Evolutionary conservation across 2,888 invertebrate genomes (phyloP).

Genomic region (Machimus atricapillus): DNA sequence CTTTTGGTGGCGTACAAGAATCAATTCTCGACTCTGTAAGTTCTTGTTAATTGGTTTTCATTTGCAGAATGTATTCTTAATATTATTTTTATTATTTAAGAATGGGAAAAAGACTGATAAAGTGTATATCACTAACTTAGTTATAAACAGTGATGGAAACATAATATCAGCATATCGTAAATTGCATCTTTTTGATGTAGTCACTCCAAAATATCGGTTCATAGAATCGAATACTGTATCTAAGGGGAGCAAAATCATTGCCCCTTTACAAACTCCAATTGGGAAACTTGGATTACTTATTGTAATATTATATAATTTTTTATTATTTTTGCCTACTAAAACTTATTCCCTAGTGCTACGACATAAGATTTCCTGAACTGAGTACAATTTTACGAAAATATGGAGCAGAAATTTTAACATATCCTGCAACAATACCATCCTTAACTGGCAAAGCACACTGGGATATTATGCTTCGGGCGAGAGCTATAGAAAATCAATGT

Average conservation of each 20-base stretch:
- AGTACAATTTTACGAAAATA: conserved; percentile 75
- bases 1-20: conserved; percentile 93
- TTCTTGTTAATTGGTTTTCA: background rate
- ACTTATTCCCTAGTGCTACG: conserved; percentile 72
- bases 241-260: conserved; percentile 73
- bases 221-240: conserved; percentile 84
- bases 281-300: conserved; percentile 83
- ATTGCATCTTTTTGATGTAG: conserved; percentile 91
- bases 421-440: conserved; percentile 93
- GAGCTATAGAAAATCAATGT: conserved; percentile 96
- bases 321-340: background rate
- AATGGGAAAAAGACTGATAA: conserved; percentile 64
- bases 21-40: conserved; percentile 55
- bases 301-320: background rate
- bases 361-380: conserved; percentile 91
- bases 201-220: conserved; percentile 80
- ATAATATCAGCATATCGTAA: conserved; percentile 84
- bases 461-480: conserved; percentile 84
- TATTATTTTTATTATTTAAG: background rate
- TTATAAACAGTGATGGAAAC: conserved; percentile 80
- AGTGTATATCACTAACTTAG: conserved; percentile 82
- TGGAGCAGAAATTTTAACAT: conserved; percentile 87
- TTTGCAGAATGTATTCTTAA: background rate
- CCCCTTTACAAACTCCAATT: conserved; percentile 80
- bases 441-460: conserved; percentile 93